These are phyloP conservation scores for Ctenicera cuprea DNA, from an alignment of 2,888 invertebrate species.

Conservation along the genomic window DNA sequence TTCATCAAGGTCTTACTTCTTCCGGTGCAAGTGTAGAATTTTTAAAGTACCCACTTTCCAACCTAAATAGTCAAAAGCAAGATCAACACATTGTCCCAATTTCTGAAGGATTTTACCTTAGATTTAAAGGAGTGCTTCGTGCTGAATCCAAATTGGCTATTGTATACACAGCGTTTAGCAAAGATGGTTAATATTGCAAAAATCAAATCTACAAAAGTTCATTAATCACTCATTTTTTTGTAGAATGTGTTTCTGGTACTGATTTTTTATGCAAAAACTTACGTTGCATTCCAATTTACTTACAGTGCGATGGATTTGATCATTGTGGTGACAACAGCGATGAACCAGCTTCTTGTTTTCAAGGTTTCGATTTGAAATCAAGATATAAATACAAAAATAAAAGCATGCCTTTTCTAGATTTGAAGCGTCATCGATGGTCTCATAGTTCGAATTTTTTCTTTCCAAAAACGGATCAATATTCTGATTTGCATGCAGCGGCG, in stretches of 20 bases:
- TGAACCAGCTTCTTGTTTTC: conserved; percentile 78
- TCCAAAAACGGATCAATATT: conserved; percentile 80
- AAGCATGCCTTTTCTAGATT: conserved; percentile 69
- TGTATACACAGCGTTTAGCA: conserved; percentile 82
- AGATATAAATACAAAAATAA: background rate
- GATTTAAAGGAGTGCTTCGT: conserved; percentile 79
- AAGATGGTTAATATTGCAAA: conserved; percentile 75
- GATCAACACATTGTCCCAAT: conserved; percentile 79
- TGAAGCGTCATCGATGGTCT: conserved; percentile 77
- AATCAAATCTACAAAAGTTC: background rate
- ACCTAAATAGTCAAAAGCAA: conserved; percentile 63
- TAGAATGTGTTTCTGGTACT: conserved; percentile 80
- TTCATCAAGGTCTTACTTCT: conserved; percentile 82
- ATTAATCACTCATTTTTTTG: conserved; percentile 53
- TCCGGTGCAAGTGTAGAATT: conserved; percentile 77
- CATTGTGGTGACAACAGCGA: conserved; percentile 86
- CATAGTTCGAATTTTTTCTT: conserved; percentile 84
- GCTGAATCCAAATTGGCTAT: conserved; percentile 80
- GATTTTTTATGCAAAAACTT: conserved; percentile 84
- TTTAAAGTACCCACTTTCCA: conserved; percentile 74
- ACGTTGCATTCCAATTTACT: conserved; percentile 80
- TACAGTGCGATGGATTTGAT: conserved; percentile 85
- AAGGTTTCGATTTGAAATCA: conserved; percentile 66
- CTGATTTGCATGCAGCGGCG: conserved; percentile 80
- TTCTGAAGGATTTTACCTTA: conserved; percentile 81